Evolutionary conservation across 37 sponge, comb jelly and placozoan species (phyloP).

Genomic region (Mnemiopsis leidyi): DNA sequence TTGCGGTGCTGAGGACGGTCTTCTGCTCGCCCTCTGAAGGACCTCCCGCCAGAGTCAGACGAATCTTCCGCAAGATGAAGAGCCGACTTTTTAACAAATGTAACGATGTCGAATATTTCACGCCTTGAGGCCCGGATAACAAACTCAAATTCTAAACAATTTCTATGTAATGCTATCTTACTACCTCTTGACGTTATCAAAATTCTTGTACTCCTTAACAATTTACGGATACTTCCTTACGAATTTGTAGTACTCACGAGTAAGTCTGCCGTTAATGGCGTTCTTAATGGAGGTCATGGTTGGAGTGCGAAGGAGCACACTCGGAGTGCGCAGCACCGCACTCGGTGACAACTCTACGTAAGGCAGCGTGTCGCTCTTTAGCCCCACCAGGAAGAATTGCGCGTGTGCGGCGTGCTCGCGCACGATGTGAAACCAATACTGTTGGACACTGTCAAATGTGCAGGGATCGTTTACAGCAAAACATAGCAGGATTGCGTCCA

Average conservation of each 20-base stretch:
- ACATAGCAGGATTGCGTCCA: not conserved
- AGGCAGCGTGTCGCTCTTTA: constrained; percentile 1
- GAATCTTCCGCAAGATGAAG: too few species aligned
- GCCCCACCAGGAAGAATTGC: constrained; percentile 27
- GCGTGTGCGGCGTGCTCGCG: constrained; percentile 48
- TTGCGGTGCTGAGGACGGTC: too few species aligned
- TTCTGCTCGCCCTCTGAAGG: too few species aligned
- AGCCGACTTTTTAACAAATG: too few species aligned
- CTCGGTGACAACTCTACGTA: not conserved
- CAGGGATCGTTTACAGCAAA: not conserved
- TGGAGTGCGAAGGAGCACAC: not conserved
- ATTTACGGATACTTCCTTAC: too few species aligned
- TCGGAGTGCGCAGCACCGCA: not conserved
- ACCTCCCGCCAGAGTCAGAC: too few species aligned
- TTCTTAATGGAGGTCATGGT: constrained; percentile 23
- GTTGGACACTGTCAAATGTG: not conserved
- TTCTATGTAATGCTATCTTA: too few species aligned
- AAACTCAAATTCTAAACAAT: too few species aligned
- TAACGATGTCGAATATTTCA: too few species aligned
- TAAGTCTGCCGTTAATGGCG: not conserved
- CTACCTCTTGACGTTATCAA: too few species aligned
- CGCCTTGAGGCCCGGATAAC: too few species aligned
- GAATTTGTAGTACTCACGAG: not conserved
- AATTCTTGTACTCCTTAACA: too few species aligned
- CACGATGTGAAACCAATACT: constrained; percentile 23